Conservation (phyloP, 2,797 vertebrate genomes). For the Alouatta caraya region DNA sequence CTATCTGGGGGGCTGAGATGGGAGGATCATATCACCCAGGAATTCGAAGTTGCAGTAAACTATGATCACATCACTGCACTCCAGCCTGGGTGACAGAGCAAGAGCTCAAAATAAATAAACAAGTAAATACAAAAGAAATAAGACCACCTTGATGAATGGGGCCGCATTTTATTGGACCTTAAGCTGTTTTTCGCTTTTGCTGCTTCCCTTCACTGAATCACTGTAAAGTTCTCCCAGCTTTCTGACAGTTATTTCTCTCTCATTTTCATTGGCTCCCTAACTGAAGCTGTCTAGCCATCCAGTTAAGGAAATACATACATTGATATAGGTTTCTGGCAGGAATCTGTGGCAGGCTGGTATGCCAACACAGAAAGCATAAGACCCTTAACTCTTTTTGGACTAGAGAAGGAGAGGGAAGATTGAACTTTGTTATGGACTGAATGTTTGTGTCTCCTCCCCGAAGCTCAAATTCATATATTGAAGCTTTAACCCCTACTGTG, state of each 20-base stretch:
- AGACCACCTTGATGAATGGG: not conserved
- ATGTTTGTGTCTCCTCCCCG: not conserved
- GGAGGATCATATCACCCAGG: not conserved
- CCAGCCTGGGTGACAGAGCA: not conserved
- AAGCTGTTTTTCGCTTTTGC: not conserved
- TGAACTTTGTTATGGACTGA: not conserved
- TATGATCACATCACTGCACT: not conserved
- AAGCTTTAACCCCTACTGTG: not conserved
- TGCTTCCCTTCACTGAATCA: not conserved
- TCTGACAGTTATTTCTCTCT: conserved; percentile 17
- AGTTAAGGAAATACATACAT: not conserved
- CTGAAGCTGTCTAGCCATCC: not conserved
- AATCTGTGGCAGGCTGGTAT: not conserved
- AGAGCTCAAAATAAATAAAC: not conserved
- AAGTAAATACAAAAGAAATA: not conserved
- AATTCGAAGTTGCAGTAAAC: not conserved
- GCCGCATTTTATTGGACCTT: not conserved
- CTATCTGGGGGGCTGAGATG: not conserved
- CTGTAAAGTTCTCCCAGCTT: not conserved
- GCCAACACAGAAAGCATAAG: not conserved
- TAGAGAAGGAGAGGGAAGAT: not conserved
- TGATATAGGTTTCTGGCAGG: not conserved
- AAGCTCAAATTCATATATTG: not conserved
- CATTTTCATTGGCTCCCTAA: conserved; percentile 21
- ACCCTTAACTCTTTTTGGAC: not conserved